phyloP scores from a whole-genome alignment of 1,140 invertebrate species.

The Nasonia longicornis region DNA sequence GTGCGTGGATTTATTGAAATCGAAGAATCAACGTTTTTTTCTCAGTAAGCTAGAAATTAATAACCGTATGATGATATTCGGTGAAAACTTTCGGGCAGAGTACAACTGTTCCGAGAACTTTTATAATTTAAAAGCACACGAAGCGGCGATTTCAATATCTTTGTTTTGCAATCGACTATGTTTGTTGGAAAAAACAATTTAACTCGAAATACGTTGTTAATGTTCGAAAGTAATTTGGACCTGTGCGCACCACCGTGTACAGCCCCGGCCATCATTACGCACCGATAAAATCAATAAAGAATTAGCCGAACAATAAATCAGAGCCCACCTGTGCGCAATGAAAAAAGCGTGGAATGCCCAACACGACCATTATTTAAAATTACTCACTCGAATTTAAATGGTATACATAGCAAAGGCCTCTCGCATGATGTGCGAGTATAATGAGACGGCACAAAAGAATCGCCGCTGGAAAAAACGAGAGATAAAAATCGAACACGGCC shows the following conservation, averaged over 20 bases:
- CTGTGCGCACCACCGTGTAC: background rate
- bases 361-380: constrained; percentile 24
- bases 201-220: background rate
- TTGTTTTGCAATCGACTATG: too few species aligned
- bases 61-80: background rate
- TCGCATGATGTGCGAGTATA: constrained; percentile 7
- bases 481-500: constrained; percentile 41
- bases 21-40: too few species aligned
- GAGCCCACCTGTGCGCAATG: background rate
- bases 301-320: constrained; percentile 22
- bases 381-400: constrained; percentile 20
- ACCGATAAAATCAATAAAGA: constrained; percentile 30
- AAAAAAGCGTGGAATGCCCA: constrained; percentile 4
- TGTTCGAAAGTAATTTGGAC: background rate
- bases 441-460: constrained; percentile 34
- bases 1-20: background rate
- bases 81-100: background rate
- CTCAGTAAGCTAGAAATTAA: too few species aligned
- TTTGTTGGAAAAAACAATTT: too few species aligned
- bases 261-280: background rate
- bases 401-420: background rate
- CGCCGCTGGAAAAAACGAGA: constrained; percentile 12
- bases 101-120: too few species aligned
- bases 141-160: too few species aligned
- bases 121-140: too few species aligned